Evolutionary conservation across 23 tunicate species (phyloP).

Genomic region (Halocynthia aurantium): DNA sequence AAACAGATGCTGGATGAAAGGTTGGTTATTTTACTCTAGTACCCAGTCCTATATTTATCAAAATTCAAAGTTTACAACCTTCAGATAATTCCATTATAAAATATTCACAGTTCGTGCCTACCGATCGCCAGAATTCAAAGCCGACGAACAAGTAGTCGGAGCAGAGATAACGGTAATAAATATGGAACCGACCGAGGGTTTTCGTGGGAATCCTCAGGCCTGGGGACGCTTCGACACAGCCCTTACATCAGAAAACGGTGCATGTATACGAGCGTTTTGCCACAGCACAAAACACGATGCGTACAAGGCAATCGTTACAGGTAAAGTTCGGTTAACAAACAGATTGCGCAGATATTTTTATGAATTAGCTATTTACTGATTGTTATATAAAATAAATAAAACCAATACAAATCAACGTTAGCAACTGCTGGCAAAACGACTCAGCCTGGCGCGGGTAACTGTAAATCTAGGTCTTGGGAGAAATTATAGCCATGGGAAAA

Average conservation of each 20-base stretch:
- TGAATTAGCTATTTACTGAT: too few relatives aligned
- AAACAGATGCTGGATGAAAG: slow-evolving; percentile 57
- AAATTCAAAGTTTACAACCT: neutral
- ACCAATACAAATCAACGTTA: too few relatives aligned
- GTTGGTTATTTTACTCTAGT: neutral
- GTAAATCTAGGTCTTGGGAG: too few relatives aligned
- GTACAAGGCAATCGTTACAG: slow-evolving; percentile 52
- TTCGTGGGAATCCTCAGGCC: neutral
- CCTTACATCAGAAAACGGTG: slow-evolving; percentile 62
- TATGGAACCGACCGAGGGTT: slow-evolving; percentile 23
- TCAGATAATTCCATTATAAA: neutral
- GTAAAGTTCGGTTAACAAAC: neutral
- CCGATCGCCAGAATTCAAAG: slow-evolving; percentile 24
- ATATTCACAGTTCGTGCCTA: slow-evolving; percentile 58
- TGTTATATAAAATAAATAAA: too few relatives aligned
- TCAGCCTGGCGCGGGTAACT: too few relatives aligned
- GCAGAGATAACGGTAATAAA: slow-evolving; percentile 32
- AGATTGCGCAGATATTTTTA: too few relatives aligned
- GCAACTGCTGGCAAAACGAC: too few relatives aligned
- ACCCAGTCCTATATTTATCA: neutral
- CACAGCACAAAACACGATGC: slow-evolving; percentile 27
- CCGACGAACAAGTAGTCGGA: slow-evolving; percentile 55
- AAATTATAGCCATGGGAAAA: too few relatives aligned
- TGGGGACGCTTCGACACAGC: slow-evolving; percentile 56
- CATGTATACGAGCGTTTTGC: slow-evolving; percentile 60